Conservation (phyloP, 1,140 invertebrate genomes). For the Drosophila eugracilis region DNA sequence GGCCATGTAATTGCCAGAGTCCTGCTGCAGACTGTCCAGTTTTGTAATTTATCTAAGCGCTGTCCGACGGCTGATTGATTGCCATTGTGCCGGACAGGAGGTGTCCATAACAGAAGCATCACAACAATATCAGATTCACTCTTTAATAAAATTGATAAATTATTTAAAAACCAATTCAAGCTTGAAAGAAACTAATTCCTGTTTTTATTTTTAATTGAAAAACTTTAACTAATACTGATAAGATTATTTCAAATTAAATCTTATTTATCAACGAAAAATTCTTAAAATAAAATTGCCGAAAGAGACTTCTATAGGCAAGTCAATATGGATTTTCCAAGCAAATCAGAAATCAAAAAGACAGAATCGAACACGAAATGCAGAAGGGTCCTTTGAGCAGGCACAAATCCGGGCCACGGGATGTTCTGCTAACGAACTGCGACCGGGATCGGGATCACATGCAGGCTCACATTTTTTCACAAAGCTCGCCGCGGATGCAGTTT, state of each 20-base stretch:
- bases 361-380: constrained; percentile 4
- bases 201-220: too few relatives aligned
- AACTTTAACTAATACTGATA: not conserved
- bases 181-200: too few relatives aligned
- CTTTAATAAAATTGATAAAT: not conserved
- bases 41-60: constrained; percentile 52
- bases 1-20: constrained; percentile 29
- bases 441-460: constrained; percentile 26
- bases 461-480: constrained; percentile 65
- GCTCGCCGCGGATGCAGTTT: constrained; percentile 55
- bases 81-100: constrained; percentile 12
- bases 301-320: too few relatives aligned
- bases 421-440: constrained; percentile 43
- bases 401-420: constrained; percentile 49
- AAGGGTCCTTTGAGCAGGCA: constrained; percentile 26
- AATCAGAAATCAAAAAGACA: constrained; percentile 19
- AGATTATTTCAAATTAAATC: not conserved
- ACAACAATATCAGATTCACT: not conserved
- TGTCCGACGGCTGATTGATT: constrained; percentile 51
- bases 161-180: not conserved
- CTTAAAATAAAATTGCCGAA: not conserved
- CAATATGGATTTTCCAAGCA: not conserved
- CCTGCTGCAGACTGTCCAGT: constrained; percentile 19
- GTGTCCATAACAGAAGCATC: not conserved
- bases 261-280: not conserved